These are phyloP conservation scores for Aproaerema taeniolella DNA, from an alignment of 2,888 invertebrate genomes.

Conservation along the genomic window DNA sequence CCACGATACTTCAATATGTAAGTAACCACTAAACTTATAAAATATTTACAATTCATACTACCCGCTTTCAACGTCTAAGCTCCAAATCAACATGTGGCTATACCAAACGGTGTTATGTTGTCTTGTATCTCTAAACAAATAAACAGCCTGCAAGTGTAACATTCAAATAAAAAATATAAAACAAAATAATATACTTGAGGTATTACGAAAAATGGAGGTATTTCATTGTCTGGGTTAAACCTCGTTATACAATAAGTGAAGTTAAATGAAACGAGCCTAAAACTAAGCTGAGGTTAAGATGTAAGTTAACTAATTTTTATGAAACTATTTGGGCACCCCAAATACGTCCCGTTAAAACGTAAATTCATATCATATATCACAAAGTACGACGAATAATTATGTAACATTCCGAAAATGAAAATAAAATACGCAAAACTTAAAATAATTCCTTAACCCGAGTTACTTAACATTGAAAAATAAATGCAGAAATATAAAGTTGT, in stretches of 20 bases:
- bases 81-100: constrained; percentile 44
- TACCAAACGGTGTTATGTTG: constrained; percentile 39
- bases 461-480: constrained; percentile 56
- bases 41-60: constrained; percentile 73
- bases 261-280: constrained; percentile 15
- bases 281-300: constrained; percentile 43
- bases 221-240: constrained; percentile 25
- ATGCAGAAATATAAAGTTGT: constrained; percentile 49
- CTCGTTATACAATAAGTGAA: constrained; percentile 24
- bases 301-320: constrained; percentile 35
- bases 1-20: constrained; percentile 60
- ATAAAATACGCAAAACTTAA: constrained; percentile 45
- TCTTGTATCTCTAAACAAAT: constrained; percentile 29
- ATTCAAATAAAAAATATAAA: constrained; percentile 66
- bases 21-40: constrained; percentile 57
- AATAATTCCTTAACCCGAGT: constrained; percentile 45
- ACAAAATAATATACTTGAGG: constrained; percentile 72
- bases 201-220: constrained; percentile 42
- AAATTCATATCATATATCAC: constrained; percentile 72
- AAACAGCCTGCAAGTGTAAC: constrained; percentile 48
- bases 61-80: constrained; percentile 63
- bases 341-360: constrained; percentile 55
- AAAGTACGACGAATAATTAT: constrained; percentile 52
- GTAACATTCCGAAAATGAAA: constrained; percentile 55
- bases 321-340: constrained; percentile 49